Base-by-base conservation (phyloP, 1,140 invertebrate genomes). In the Xylocopa sonorina region DNA sequence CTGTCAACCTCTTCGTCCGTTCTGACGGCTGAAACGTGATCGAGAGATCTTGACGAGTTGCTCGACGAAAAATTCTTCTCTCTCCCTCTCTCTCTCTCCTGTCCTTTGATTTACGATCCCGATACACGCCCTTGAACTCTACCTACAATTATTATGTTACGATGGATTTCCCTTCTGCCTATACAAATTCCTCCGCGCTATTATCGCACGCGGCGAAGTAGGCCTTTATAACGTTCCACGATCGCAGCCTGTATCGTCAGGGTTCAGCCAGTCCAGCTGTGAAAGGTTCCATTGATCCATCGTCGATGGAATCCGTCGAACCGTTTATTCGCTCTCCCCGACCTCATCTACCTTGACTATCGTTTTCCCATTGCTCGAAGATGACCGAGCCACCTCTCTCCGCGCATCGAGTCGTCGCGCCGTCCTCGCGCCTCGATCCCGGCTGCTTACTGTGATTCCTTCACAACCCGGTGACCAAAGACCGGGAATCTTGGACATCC, bases 401-500 rank as follows among this genome's bases (percentile, higher is more conserved):
- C n/a, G 4, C 18, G 3, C 50, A 58, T 21, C 32, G 60, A 75
- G 60, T 75, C 72, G 66, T 75, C 72, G n/a, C 53, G 18, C 41
- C 38, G 58, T 32, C 12, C 24, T 51, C 66, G 32, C 50, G 16
- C 5, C 27, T 16, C 57, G 55, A 48, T 58, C 34, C 24, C 43
- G 18, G 7, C 16, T 74, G 62, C 73, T 82, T 73, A 72, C n/a
- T n/a, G 71, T 78, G 77, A 78, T 74, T 82, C 77, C 41, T 80
- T 84, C 78, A 76, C 78, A 71, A 83, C 48, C 71, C 60, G 68
- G 46, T 58, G 82, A 84, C 57, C 83, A 81, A 85, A 80, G 78
- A 64, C 82, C 68, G 82, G 50, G 80, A 84, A 84, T 85, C 83
- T 81, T 66, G 67, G 32, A n/a, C 60, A 82, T 76, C 88, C 85